Evolutionary conservation across 1,140 invertebrate species (phyloP), one percentile per base, ranked within the genome.

Genomic region (Listronotus oregonensis): DNA sequence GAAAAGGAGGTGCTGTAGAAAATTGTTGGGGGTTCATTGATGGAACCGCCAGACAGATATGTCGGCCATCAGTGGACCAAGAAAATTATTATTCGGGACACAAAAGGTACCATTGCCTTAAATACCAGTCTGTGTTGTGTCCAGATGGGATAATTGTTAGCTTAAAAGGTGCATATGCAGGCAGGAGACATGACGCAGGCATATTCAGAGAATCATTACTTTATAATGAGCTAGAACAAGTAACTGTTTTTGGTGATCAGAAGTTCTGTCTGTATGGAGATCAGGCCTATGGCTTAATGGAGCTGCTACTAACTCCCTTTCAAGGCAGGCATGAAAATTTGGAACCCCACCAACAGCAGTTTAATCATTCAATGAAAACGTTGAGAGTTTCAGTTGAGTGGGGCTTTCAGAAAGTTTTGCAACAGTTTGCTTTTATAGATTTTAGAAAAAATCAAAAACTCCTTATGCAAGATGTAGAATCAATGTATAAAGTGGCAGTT

Each of bases 81-180:
- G 52, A 72, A 55, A 32, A 72, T 11, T 72, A 72, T 55, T 70
- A 64, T 52, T 72, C 70, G 46, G 68, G 62, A 11, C 55, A 66
- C 15, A 72, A 70, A 59, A 32, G 51, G 40, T 31, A 21, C 31
- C 68, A 70, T 51, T 65, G 57, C 51, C n/a, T 70, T 11, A 72
- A 70, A 51, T 72, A 65, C 46, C 65, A 72, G 57, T 67, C 61
- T 34, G 44, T 72, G n/a, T 46, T 68, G n/a, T 70, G 62, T 52
- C 65, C 61, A 44, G 70, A 72, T 68, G 70, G 66, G 2, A 64
- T 68, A 37, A 56, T 68, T 7, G 55, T 52, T 6, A 71, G 58
- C 43, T 46, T 69, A 34, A 56, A 56, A 51, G 67, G 64, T 2
- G 40, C 57, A 37, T 64, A 46, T 68, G 37, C 43, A 17, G 68